Conservation (phyloP, 30 jellyfish, hydroid and myxozoan species). For the Rhopilema esculentum region DNA sequence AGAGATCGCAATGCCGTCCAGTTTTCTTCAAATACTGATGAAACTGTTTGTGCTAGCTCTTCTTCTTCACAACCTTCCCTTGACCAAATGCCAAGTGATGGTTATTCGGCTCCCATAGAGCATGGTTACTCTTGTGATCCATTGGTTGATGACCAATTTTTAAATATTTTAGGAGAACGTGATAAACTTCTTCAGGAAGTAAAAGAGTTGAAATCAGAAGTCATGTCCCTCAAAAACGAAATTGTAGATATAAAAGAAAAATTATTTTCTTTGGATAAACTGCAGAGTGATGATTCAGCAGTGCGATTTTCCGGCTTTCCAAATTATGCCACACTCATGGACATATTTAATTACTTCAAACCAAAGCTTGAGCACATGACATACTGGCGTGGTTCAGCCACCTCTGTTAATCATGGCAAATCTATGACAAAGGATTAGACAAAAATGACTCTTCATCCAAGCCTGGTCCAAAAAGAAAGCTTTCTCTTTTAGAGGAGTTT, state of each 20-base stretch:
- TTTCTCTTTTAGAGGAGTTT: constrained; percentile 38
- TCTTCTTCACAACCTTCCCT: neutral
- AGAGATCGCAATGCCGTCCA: neutral
- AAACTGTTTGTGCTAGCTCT: neutral
- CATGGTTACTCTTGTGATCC: constrained; percentile 17
- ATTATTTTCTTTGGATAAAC: neutral
- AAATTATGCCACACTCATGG: constrained; percentile 19
- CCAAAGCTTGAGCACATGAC: constrained; percentile 9
- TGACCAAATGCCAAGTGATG: constrained; percentile 7
- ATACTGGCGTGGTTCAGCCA: constrained; percentile 40
- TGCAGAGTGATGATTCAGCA: neutral
- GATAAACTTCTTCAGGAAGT: constrained; percentile 12
- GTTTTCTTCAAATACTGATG: neutral
- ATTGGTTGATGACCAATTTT: constrained; percentile 6
- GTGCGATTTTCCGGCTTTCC: constrained; percentile 38
- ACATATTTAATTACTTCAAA: constrained; percentile 9
- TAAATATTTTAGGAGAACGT: constrained; percentile 1
- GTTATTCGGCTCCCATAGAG: constrained; percentile 12
- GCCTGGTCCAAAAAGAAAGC: constrained; percentile 49
- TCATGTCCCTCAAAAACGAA: constrained; percentile 10
- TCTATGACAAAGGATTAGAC: neutral
- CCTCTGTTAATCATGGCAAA: constrained; percentile 7
- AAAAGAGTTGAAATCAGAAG: constrained; percentile 3
- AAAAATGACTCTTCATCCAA: neutral
- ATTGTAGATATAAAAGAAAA: neutral